Evolutionary conservation across 92 coral and sea anemone species (phyloP).

Genomic region (Zoanthus sansibaricus): DNA sequence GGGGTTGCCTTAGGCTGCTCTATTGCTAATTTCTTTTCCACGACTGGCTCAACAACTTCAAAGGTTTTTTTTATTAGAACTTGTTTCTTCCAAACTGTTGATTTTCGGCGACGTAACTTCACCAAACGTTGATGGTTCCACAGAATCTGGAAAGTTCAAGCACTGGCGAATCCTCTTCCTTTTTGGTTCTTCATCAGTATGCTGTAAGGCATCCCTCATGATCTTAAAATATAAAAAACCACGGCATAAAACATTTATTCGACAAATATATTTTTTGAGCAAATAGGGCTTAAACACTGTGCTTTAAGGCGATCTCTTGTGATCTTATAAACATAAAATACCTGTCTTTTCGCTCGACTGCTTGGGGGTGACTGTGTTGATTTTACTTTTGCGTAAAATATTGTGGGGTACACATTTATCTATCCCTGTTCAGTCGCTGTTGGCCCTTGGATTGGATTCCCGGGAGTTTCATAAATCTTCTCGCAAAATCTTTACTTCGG

Average conservation of each 20-base stretch:
- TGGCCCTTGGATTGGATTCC: no score
- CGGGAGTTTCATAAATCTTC: no score
- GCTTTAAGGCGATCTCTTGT: no score
- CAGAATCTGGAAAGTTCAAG: background rate
- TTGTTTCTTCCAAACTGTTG: background rate
- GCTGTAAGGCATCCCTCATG: conserved; percentile 8
- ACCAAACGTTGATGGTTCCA: background rate
- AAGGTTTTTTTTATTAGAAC: background rate
- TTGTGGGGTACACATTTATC: no score
- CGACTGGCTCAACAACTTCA: background rate
- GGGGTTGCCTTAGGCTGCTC: background rate
- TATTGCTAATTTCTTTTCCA: background rate
- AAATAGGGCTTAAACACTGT: no score
- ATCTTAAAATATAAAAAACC: background rate
- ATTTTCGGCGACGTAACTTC: background rate
- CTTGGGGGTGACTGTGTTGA: no score
- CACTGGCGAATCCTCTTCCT: background rate
- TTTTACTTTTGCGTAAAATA: no score
- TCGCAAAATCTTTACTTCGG: no score
- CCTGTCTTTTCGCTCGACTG: no score
- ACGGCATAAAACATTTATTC: background rate
- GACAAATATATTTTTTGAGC: background rate
- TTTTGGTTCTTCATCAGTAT: background rate
- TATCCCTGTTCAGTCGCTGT: no score
- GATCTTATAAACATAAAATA: no score